Evolutionary conservation across 37 sponge, comb jelly and placozoan genomes (phyloP), one percentile per base, ranked within the genome.

Genomic region (Chondrosia reniformis): DNA sequence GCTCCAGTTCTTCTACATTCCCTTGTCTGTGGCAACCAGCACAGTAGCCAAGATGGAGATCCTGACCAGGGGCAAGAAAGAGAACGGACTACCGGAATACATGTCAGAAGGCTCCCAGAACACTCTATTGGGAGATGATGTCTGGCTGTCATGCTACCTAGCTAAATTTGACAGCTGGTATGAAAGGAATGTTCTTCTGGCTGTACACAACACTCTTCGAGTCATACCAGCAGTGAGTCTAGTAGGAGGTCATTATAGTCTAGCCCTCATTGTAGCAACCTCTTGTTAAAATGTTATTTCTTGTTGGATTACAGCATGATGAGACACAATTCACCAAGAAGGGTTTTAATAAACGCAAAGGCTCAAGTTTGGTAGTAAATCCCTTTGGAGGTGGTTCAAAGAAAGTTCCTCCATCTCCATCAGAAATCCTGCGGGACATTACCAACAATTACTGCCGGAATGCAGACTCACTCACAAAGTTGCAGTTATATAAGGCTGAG

Each of bases 131-230:
- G 87, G 87, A 5, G 82, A 73, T 38, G 91, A 89, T 56, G 80
- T 94, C 4, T 84, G 87, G 80, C 63, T 94, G 24, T 91, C 88
- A 8, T 76, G 91, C 19, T 94, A 82, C 72, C 67, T 94, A 40
- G 59, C 88, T 0, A 83, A 94, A 49, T 56, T 87, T 76, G 94
- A 94, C 90, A 88, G 94, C 57, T 94, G 94, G 94, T 94, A 94
- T 44, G 91, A 94, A 81, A 77, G 90, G 39, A 94, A 94, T 39
- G 81, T 94, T 15, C 74, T 89, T 65, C 43, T 87, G 55, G 82
- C 94, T 13, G 80, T 85, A 4, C 94, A 94, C 82, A 84, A 87
- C 39, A 21, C 76, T 0, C 71, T 92, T 17, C 49, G 89, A 38
- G 40, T 92, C 0, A 55, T 92, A 3, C 92, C 92, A 28, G 34